Percentiles rank a stretch among this genome's conserved stretches.
These are phyloP conservation scores for Megastigmus dorsalis DNA, from an alignment of 2,888 invertebrate genomes.

Conservation along the genomic window DNA sequence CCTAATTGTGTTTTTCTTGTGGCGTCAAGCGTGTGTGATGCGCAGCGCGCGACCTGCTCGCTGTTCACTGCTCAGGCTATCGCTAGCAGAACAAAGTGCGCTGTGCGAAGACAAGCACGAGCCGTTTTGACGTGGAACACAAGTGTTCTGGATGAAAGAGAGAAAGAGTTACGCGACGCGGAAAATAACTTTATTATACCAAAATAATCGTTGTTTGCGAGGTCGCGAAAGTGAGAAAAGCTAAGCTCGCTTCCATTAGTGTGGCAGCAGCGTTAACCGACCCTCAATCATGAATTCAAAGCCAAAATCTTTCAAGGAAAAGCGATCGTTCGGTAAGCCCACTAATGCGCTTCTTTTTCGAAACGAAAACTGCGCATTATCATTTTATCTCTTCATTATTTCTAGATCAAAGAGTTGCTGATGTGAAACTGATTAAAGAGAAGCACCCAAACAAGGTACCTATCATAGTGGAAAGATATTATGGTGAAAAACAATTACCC, in stretches of 20 bases:
- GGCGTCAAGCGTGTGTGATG: background rate
- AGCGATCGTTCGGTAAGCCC: constrained; percentile 68
- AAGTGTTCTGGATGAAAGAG: background rate
- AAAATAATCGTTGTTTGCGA: background rate
- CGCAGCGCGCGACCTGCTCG: too few relatives aligned
- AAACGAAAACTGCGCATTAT: constrained; percentile 24
- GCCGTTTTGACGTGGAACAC: background rate
- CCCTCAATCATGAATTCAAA: constrained; percentile 61
- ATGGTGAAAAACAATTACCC: constrained; percentile 86
- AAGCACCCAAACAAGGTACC: constrained; percentile 75
- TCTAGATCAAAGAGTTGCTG: constrained; percentile 66
- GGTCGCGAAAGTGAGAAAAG: background rate
- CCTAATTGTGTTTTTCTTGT: too few relatives aligned
- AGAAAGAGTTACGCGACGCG: background rate
- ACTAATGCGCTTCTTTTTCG: background rate
- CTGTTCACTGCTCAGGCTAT: too few relatives aligned
- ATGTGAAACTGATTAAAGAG: constrained; percentile 66
- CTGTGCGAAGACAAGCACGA: background rate
- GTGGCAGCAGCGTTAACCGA: background rate
- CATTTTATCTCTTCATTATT: constrained; percentile 3
- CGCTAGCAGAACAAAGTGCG: background rate
- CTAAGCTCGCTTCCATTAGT: background rate
- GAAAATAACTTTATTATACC: background rate
- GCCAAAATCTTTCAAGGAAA: constrained; percentile 68
- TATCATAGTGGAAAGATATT: constrained; percentile 89